Evolutionary conservation across 2,797 vertebrate genomes (phyloP).

Genomic region (Pagetopsis macropterus): DNA sequence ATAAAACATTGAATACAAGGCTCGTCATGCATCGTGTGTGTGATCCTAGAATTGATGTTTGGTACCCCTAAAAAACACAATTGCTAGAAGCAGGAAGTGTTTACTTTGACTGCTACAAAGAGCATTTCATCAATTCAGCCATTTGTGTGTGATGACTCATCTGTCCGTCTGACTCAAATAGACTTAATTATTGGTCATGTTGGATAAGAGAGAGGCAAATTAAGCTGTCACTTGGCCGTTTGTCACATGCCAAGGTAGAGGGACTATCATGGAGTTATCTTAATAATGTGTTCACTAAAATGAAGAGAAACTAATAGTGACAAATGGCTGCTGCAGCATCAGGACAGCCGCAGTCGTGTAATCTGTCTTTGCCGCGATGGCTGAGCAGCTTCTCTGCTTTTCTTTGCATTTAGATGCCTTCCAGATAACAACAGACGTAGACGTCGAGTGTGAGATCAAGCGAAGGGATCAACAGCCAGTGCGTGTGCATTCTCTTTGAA

Average conservation of each 20-base stretch:
- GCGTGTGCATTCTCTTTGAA: constrained; percentile 14
- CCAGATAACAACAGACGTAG: constrained; percentile 17
- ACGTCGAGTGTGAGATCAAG: constrained; percentile 1
- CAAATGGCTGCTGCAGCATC: constrained; percentile 45
- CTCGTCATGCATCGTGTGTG: background rate
- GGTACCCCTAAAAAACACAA: constrained; percentile 29
- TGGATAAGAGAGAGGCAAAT: constrained; percentile 43
- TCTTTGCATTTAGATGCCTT: constrained; percentile 28
- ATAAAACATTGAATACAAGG: background rate
- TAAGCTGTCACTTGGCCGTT: constrained; percentile 22
- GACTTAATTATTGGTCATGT: constrained; percentile 45
- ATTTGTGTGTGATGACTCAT: constrained; percentile 62
- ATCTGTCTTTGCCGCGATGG: constrained; percentile 37
- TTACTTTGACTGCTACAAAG: constrained; percentile 31
- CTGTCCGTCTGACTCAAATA: constrained; percentile 61
- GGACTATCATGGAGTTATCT: constrained; percentile 28
- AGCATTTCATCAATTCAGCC: constrained; percentile 58
- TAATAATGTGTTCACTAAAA: constrained; percentile 34
- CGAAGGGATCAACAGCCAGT: constrained; percentile 1
- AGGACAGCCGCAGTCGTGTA: constrained; percentile 14
- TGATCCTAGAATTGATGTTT: constrained; percentile 20
- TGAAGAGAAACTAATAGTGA: constrained; percentile 61
- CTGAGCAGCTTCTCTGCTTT: constrained; percentile 14
- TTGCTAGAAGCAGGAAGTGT: constrained; percentile 24
- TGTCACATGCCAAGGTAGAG: constrained; percentile 29